Conservation (phyloP, 2,888 invertebrate genomes). For the Boloria selene region DNA sequence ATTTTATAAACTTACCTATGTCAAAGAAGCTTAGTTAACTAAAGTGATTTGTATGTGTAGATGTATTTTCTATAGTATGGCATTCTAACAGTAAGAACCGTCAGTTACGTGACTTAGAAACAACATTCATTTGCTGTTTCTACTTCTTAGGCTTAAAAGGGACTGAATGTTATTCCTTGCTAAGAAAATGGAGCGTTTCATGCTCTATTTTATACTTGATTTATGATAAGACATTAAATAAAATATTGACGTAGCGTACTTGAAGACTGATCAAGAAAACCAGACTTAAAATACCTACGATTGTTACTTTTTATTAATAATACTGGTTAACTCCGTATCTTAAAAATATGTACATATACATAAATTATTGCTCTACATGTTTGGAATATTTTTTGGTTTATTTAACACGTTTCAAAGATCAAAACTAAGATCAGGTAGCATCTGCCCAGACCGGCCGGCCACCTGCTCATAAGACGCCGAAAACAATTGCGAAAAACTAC, state of each 20-base stretch:
- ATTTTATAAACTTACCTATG: too few relatives aligned
- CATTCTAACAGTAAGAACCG: slow-evolving; percentile 53
- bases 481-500: slow-evolving; percentile 68
- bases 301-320: not conserved
- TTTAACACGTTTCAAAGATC: slow-evolving; percentile 24
- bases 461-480: slow-evolving; percentile 59
- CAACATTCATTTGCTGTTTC: slow-evolving; percentile 53
- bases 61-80: slow-evolving; percentile 10
- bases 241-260: slow-evolving; percentile 1
- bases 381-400: slow-evolving; percentile 19
- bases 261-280: slow-evolving; percentile 6
- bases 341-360: slow-evolving; percentile 7
- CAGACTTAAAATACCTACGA: not conserved
- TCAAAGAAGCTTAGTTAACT: too few relatives aligned
- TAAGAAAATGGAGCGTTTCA: too few relatives aligned
- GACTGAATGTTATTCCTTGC: slow-evolving; percentile 32
- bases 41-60: not conserved
- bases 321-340: not conserved
- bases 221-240: too few relatives aligned
- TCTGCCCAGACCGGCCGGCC: slow-evolving; percentile 60
- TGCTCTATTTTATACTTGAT: too few relatives aligned
- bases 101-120: slow-evolving; percentile 63
- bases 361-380: not conserved
- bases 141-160: slow-evolving; percentile 45
- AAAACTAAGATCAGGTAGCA: slow-evolving; percentile 47